Base-by-base conservation (phyloP, 2,113 vertebrate genomes). In the Bujurquina vittata region DNA sequence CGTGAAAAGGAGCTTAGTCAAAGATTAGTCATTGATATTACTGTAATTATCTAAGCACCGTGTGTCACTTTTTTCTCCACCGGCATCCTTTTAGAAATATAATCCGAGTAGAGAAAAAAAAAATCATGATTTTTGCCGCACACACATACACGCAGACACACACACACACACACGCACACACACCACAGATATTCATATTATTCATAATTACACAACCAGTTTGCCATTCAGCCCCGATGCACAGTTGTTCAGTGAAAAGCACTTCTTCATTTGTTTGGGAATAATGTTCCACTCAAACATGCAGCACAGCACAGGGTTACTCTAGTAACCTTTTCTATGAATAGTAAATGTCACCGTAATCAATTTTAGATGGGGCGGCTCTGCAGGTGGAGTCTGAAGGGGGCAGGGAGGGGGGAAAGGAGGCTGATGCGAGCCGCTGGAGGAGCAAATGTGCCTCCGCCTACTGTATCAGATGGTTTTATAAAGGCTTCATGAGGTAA, bases 321-420 rank as follows among this genome's bases (percentile, higher is more conserved):
- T 90, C 87, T 61, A 88, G 84, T 93, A 93, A 93, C 93, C 91
- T 94, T 92, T 87, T 65, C 92, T 87, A 84, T 90, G 91, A 92
- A 92, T 89, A 90, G 87, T 82, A 92, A 94, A 94, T 94, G 93
- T 92, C 93, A 93, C 67, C 17, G 40, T 92, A 89, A 94, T 94
- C 92, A 93, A 94, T 93, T 92, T 92, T 92, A 90, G 83, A 92
- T 92, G 89, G 74, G 79, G 75, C 52, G 75, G 81, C 90, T 88
- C 93, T 91, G 89, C 92, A 90, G 88, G 92, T 88, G 90, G 90
- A 88, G 89, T 77, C 40, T 17, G 73, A 15, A 59, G 80, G 17
- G 17, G 80, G 74, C 11, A n/a, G 65, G 79, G 83, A 74, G 15
- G 62, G 54, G 54, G 79, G 83, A 57, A 54, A 10, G 14, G 77